Evolutionary conservation across 2,888 invertebrate species (phyloP), one percentile per base, ranked within the genome.

Genomic region (Bursaphelenchus okinawaensis): DNA sequence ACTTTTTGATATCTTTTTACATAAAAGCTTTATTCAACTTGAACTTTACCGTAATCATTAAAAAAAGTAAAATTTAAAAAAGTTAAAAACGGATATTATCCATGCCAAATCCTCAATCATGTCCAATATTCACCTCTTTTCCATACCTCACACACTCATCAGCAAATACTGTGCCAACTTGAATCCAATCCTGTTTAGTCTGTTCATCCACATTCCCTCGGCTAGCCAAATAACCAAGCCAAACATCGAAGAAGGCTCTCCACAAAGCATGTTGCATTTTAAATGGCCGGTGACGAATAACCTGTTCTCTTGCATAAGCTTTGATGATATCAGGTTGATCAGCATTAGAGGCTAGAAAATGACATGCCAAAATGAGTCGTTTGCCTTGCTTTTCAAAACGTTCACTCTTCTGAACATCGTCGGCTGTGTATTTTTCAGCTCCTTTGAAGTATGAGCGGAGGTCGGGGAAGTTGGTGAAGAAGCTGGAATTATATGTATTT

Each of bases 361-460:
- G 77, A 50, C 70, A 59, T 12, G 79, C 77, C 19, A 80, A 66
- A 3, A 81, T 74, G 24, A 81, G 66, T 7, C 81, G 73, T 31
- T 73, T 74, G 12, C 81, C 81, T 63, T 81, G 81, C 62, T 81
- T 81, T 65, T 76, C 74, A 69, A 81, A 81, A 1, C 75, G 69
- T 19, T 75, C 76, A 50, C 68, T 68, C 52, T 68, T 68, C 31
- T 73, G 70, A 26, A 76, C 75, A 50, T 76, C 72, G 9, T 76
- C 70, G 2, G 76, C 69, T 3, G 68, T 66, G 55, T 70, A 66
- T 27, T 75, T 70, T 56, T 75, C 73, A 12, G 75, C 76, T 12
- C 77, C 76, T 57, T 74, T 74, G 64, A 75, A 75, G 61, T 76
- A 77, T 6, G 62, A 61, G 28, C 75, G 76, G 22, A 77, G 69